Evolutionary conservation across 2,113 vertebrate species (phyloP), one percentile per base, ranked within the genome.

Genomic region (Rousettus leschenaultii): DNA sequence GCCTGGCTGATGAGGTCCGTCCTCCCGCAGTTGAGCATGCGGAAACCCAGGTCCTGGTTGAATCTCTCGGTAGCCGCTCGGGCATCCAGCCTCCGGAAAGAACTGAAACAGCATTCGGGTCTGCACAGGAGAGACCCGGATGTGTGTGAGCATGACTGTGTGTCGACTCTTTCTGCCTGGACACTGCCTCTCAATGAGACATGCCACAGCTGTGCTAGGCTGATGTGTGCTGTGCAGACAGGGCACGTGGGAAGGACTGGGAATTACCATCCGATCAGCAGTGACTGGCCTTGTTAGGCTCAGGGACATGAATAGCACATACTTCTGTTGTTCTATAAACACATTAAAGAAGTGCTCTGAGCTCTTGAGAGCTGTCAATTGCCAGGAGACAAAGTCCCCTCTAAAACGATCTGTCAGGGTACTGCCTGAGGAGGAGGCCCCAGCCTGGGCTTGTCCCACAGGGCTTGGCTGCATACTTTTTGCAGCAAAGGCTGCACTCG

Each of bases 11-110:
- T 99, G 92, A 99, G 99, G 95, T 99, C 99, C 0, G 99, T 99
- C 97, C 99, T 99, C 24, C 99, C 99, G 0, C 99, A 99, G 98
- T 99, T 99, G 33, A 99, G 98, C 99, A 99, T 99, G 75, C 99
- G 99, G 87, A 99, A 99, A 22, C 99, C 99, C 97, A 99, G 98
- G 82, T 99, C 99, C 82, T 99, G 99, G 97, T 99, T 99, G 98
- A 99, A 99, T 97, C 99, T 99, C 78, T 99, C 99, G 2, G 99
- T 99, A 73, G 99, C 99, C 4, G 99, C 99, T 89, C 98, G 99
- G 89, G 99, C 99, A 33, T 99, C 99, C 97, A 99, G 98, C 35
- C 99, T 99, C 97, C 99, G 99, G 97, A 99, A 99, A 82, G 99
- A 99, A 93, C 99, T 99, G 59, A 99, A 99, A 97, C 99, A 99